phyloP scores from a whole-genome alignment of 2,113 vertebrate species.

The Herpetotheres cachinnans region DNA sequence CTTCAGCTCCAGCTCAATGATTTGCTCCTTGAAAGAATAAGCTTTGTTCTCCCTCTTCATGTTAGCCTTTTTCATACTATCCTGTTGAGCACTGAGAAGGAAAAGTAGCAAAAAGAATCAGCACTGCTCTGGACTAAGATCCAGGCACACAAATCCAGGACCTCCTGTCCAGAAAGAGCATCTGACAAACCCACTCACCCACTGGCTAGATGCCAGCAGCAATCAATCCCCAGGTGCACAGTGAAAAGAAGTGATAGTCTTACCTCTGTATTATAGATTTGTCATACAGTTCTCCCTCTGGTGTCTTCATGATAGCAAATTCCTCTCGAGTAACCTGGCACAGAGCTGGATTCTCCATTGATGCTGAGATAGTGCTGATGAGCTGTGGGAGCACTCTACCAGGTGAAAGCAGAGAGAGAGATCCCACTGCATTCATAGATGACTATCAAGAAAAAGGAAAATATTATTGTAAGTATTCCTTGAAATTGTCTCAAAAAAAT shows the following conservation, averaged over 20 bases:
- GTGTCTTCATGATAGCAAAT: slow-evolving; percentile 90
- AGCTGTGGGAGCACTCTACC: slow-evolving; percentile 85
- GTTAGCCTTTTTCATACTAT: slow-evolving; percentile 91
- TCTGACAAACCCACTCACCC: neutral
- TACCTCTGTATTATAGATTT: slow-evolving; percentile 94
- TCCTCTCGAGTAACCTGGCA: slow-evolving; percentile 88
- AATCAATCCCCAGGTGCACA: neutral
- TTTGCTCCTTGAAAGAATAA: slow-evolving; percentile 98
- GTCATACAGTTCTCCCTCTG: slow-evolving; percentile 89
- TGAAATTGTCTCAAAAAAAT: neutral
- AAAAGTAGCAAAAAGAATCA: neutral
- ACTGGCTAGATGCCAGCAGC: neutral
- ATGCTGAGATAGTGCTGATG: slow-evolving; percentile 79
- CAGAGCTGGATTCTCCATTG: slow-evolving; percentile 81
- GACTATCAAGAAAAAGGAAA: slow-evolving; percentile 78
- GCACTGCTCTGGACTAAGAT: neutral
- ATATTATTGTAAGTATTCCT: neutral
- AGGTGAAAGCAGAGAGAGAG: slow-evolving; percentile 86
- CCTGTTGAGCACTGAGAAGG: slow-evolving; percentile 86
- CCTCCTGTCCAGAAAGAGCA: neutral
- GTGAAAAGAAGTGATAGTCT: neutral
- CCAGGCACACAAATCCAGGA: neutral
- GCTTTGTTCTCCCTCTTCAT: slow-evolving; percentile 98
- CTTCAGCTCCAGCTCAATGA: slow-evolving; percentile 95
- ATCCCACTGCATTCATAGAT: slow-evolving; percentile 85